Evolutionary conservation across 2,113 vertebrate genomes (phyloP), one percentile per base, ranked within the genome.

Genomic region (Percopsis transmontana): DNA sequence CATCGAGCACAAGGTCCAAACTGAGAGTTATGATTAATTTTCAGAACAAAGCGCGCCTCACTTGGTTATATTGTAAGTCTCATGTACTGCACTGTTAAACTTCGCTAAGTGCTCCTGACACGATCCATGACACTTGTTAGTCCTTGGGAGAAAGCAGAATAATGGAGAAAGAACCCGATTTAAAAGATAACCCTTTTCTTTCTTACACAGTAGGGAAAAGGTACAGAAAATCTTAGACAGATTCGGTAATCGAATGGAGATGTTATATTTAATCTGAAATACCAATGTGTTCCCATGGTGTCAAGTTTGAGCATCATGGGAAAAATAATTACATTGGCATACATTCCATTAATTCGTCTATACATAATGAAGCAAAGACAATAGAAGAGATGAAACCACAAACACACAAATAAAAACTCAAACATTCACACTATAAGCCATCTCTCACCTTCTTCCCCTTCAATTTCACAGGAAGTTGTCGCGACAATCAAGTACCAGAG

Each of bases 381-480:
- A 33, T 7, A 33, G 8, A 7, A 47, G 45, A 16, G 45, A 47
- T 24, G 23, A 15, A 16, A 24, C 53, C 53, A 54, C 3, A 6
- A 14, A 15, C 15, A 50, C 5, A 11, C 21, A 38, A 12, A 9
- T n/a, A 1, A 69, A 23, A 50, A 20, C 45, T 5, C 52, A 15
- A 14, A 38, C 55, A 59, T 56, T 62, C 45, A 13, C 63, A 71
- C 11, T 57, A 55, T 11, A 23, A 24, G 19, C 4, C 42, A 68
- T 62, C 44, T 47, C 21, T 23, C 66, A 65, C 54, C 51, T 42
- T 6, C 16, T 10, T 54, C 27, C 20, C 8, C 59, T 77, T 78
- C 79, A 76, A 80, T 70, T 80, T 74, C 77, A 80, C 68, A 67
- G 72, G 19, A 67, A 62, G 52, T 44, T 71, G 76, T 82, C 72